Evolutionary conservation across 2,113 vertebrate genomes (phyloP).

Genomic region (Isichthys henryi): DNA sequence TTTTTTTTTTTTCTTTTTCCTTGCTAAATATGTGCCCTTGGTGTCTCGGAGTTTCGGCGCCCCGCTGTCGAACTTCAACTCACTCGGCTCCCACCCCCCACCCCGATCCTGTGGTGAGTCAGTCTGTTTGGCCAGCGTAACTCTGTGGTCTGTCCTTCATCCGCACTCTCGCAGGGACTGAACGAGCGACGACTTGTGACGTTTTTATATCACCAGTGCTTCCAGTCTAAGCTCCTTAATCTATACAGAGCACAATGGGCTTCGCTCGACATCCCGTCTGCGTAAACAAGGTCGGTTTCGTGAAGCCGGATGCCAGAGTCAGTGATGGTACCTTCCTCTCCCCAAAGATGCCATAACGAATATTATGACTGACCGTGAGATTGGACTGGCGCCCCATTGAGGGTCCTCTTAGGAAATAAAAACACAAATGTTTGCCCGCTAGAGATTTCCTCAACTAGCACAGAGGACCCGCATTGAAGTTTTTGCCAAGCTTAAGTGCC

Average conservation of each 20-base stretch:
- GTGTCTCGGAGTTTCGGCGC: background rate
- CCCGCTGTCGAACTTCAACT: background rate
- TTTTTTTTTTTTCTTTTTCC: background rate
- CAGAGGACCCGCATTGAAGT: background rate
- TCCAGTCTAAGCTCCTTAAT: background rate
- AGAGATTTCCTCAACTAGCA: background rate
- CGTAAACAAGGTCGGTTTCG: background rate
- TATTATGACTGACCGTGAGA: conserved; percentile 4
- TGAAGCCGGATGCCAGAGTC: background rate
- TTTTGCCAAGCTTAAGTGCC: background rate
- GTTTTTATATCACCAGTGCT: background rate
- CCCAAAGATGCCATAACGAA: background rate
- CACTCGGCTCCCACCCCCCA: background rate
- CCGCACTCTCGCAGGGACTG: background rate
- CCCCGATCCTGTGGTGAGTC: background rate
- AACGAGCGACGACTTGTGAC: background rate
- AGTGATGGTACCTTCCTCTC: background rate
- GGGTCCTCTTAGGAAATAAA: conserved; percentile 7
- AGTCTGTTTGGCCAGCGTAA: background rate
- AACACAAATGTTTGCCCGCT: background rate
- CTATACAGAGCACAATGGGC: background rate
- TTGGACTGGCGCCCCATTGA: background rate
- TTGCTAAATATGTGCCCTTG: background rate
- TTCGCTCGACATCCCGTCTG: background rate
- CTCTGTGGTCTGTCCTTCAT: background rate